phyloP scores from a whole-genome alignment of 2,113 vertebrate species.

The Rhynchopsitta pachyrhyncha region DNA sequence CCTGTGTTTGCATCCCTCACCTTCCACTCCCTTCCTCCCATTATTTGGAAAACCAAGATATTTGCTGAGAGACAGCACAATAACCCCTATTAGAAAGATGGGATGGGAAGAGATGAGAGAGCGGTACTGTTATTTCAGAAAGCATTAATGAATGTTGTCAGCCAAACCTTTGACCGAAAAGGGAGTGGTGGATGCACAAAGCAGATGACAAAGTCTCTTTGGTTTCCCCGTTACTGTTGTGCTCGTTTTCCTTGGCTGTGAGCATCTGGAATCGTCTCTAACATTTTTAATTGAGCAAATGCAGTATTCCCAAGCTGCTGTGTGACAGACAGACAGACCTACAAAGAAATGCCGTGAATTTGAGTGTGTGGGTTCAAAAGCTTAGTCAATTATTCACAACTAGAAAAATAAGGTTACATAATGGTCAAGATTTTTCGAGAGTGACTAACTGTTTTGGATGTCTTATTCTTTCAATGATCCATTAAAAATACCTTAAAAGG shows the following conservation, averaged over 20 bases:
- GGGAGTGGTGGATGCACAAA: conserved; percentile 12
- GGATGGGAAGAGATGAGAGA: not conserved
- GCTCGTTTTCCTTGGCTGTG: conserved; percentile 3
- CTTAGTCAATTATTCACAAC: conserved; percentile 18
- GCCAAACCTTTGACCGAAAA: conserved; percentile 19
- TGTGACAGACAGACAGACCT: not conserved
- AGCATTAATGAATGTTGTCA: not conserved
- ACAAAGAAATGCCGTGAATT: conserved; percentile 36
- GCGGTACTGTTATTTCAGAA: conserved; percentile 42
- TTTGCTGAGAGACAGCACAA: not conserved
- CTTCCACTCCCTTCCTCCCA: not conserved
- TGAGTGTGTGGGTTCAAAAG: conserved; percentile 9
- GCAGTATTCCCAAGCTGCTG: not conserved
- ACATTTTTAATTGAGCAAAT: not conserved
- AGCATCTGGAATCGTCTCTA: conserved; percentile 26
- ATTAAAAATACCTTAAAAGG: conserved; percentile 45
- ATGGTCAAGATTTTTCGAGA: conserved; percentile 20
- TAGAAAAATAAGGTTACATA: conserved; percentile 46
- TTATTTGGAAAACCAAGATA: not conserved
- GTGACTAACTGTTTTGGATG: conserved; percentile 40
- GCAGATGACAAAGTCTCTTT: not conserved
- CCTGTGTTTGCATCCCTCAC: not conserved
- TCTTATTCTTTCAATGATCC: not conserved
- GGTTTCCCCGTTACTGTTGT: not conserved
- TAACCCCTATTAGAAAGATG: not conserved